Percentiles rank a stretch among this genome's conserved stretches.
Evolutionary conservation across 2,113 vertebrate genomes (phyloP).

Genomic region (Grammatotria lemairii): DNA sequence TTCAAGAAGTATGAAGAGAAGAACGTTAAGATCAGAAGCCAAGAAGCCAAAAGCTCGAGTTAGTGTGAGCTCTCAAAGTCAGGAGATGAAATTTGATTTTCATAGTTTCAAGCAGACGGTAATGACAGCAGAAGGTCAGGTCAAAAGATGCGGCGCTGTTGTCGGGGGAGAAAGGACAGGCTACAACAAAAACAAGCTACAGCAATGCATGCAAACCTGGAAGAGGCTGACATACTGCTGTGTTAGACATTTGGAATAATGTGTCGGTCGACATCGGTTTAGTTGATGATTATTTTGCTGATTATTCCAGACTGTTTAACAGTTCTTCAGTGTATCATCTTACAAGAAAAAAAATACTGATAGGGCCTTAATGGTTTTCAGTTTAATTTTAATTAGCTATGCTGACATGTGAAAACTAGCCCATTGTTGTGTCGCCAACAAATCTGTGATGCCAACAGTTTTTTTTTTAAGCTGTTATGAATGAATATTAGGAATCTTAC

Average conservation of each 20-base stretch:
- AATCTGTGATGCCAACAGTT: not conserved
- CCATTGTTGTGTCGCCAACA: not conserved
- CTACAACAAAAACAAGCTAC: not conserved
- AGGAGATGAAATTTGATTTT: not conserved
- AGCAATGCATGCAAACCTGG: not conserved
- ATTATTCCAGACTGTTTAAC: not conserved
- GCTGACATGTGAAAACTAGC: not conserved
- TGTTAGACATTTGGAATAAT: not conserved
- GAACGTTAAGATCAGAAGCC: not conserved
- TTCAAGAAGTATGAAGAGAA: not conserved
- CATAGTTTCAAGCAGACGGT: not conserved
- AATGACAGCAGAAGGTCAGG: not conserved
- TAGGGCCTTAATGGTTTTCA: not conserved
- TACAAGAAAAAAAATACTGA: not conserved
- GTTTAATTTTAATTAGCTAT: not conserved
- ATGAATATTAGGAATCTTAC: not conserved
- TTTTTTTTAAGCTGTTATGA: not conserved
- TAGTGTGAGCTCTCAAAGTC: not conserved
- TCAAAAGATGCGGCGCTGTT: not conserved
- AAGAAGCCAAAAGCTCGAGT: not conserved
- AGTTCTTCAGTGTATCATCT: not conserved
- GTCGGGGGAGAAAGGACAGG: not conserved
- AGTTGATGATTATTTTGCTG: not conserved
- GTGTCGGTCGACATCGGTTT: not conserved
- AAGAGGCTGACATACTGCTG: conserved; percentile 6